phyloP scores from a whole-genome alignment of 2,113 vertebrate genomes.

The Terrapene triunguis region DNA sequence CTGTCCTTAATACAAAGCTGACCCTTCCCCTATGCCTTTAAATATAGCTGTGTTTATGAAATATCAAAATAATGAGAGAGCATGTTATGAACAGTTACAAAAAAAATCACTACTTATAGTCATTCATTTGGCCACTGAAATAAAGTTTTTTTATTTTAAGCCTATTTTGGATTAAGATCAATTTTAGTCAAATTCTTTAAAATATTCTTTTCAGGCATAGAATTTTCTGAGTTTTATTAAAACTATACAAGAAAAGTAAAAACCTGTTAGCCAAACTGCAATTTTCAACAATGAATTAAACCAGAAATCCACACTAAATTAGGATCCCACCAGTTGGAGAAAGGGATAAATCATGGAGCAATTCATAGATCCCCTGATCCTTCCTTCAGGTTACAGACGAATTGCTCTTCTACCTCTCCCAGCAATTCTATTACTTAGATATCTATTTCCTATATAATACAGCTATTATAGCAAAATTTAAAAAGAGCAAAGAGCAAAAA shows the following conservation, averaged over 20 bases:
- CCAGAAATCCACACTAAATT: conserved; percentile 58
- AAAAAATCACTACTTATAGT: background rate
- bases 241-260: conserved; percentile 51
- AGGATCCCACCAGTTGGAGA: conserved; percentile 26
- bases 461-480: background rate
- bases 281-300: conserved; percentile 71
- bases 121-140: background rate
- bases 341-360: conserved; percentile 18
- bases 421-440: background rate
- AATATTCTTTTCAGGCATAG: background rate
- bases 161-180: background rate
- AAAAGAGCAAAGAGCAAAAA: background rate
- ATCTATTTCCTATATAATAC: background rate
- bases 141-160: background rate
- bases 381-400: conserved; percentile 41
- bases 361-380: conserved; percentile 43
- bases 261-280: conserved; percentile 70
- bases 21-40: conserved; percentile 19
- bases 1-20: conserved; percentile 44
- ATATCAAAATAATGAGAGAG: conserved; percentile 1
- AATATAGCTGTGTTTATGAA: background rate
- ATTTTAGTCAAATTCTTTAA: background rate
- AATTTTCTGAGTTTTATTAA: conserved; percentile 26
- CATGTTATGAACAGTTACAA: rapidly evolving
- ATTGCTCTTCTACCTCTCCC: conserved; percentile 32